Conservation (phyloP, 2,797 vertebrate genomes). For the Sebastes nivosus region DNA sequence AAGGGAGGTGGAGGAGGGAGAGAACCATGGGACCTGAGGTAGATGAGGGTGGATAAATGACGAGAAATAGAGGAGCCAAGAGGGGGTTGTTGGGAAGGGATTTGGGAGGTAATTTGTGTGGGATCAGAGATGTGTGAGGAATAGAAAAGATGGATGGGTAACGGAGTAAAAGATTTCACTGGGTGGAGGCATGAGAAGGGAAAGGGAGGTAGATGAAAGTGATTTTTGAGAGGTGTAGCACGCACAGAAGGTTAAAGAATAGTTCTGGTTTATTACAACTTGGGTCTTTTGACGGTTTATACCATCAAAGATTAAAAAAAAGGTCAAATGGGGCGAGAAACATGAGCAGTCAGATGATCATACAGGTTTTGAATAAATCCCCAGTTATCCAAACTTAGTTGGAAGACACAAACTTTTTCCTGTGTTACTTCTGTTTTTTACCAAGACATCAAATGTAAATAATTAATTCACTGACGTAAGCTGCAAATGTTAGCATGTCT, state of each 20-base stretch:
- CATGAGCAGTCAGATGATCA: neutral
- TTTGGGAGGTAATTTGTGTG: constrained; percentile 49
- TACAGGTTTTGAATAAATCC: neutral
- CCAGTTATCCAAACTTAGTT: neutral
- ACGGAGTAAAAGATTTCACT: neutral
- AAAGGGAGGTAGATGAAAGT: neutral
- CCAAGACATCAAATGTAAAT: neutral
- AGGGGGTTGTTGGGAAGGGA: constrained; percentile 23
- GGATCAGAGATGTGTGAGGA: constrained; percentile 55
- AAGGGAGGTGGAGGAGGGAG: constrained; percentile 24
- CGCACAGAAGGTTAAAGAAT: neutral
- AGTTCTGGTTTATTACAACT: neutral
- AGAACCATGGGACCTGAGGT: constrained; percentile 31
- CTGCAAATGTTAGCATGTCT: neutral
- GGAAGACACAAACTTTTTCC: neutral
- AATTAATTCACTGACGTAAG: fast-evolving
- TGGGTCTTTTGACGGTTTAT: neutral
- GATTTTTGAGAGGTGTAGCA: neutral
- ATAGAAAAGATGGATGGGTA: constrained; percentile 26
- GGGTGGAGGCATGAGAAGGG: neutral
- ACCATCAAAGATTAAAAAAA: neutral
- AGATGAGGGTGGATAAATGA: constrained; percentile 40
- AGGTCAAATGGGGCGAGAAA: neutral
- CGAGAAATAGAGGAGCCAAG: neutral
- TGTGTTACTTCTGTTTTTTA: neutral